phyloP scores from a whole-genome alignment of 2,888 invertebrate genomes.

The Amiota mariae region DNA sequence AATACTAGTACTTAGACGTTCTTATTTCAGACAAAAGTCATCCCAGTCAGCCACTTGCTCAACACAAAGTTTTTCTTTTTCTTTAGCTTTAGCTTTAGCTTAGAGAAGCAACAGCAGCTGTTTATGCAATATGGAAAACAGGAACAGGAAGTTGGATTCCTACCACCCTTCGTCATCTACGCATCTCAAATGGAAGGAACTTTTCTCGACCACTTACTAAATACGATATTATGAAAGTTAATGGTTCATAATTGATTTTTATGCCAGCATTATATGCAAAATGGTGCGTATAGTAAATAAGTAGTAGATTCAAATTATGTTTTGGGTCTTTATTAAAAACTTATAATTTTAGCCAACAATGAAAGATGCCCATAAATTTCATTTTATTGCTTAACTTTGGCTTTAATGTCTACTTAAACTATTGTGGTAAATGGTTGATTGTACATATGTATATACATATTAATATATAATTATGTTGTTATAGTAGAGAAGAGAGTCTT shows the following conservation, averaged over 20 bases:
- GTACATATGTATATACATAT: no score
- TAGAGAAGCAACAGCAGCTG: constrained; percentile 3
- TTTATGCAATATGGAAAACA: not conserved
- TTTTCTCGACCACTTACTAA: constrained; percentile 1
- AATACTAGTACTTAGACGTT: not conserved
- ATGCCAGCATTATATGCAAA: constrained; percentile 58
- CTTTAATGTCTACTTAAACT: constrained; percentile 39
- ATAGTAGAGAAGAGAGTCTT: not conserved
- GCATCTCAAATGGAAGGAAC: no score
- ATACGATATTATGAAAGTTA: constrained; percentile 48
- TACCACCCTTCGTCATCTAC: not conserved
- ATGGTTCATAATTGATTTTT: constrained; percentile 67
- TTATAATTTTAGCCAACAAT: constrained; percentile 57
- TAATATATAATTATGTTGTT: constrained; percentile 22
- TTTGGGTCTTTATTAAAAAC: constrained; percentile 54
- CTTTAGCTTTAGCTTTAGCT: constrained; percentile 1
- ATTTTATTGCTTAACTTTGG: constrained; percentile 50
- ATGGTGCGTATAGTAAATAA: constrained; percentile 15
- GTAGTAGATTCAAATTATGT: not conserved
- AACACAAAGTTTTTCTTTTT: constrained; percentile 19
- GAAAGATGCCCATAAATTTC: constrained; percentile 50
- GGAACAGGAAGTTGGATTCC: not conserved
- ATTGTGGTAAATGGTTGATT: no score
- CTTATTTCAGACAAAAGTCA: no score
- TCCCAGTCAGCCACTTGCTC: no score